Conservation (phyloP, 2,888 invertebrate species). For the Mamestra brassicae region DNA sequence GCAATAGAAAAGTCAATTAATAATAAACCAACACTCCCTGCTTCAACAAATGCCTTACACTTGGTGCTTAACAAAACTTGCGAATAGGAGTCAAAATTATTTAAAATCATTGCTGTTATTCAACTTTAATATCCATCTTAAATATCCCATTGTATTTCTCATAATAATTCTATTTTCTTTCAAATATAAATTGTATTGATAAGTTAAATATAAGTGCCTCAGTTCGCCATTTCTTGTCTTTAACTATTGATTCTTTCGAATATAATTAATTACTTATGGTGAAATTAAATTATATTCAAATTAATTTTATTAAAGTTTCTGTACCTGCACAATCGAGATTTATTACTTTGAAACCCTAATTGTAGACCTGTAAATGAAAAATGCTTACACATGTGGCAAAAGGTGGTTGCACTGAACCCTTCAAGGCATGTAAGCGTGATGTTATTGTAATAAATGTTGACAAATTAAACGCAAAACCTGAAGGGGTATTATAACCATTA, state of each 20-base stretch:
- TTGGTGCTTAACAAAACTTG: constrained; percentile 45
- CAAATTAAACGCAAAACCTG: no score
- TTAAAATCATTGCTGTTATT: constrained; percentile 35
- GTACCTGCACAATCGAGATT: constrained; percentile 60
- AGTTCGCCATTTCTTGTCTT: constrained; percentile 51
- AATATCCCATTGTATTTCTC: constrained; percentile 24
- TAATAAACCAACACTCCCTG: background rate
- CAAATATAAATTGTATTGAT: constrained; percentile 36
- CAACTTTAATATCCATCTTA: constrained; percentile 36
- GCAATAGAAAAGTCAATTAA: constrained; percentile 16
- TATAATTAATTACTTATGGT: constrained; percentile 46
- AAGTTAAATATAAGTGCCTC: constrained; percentile 49
- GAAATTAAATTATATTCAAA: constrained; percentile 43
- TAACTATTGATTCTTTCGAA: constrained; percentile 47
- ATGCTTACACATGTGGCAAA: no score
- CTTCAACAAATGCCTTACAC: constrained; percentile 34
- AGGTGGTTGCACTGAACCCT: background rate
- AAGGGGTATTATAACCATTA: no score
- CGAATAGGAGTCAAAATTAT: constrained; percentile 57
- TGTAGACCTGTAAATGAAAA: no score
- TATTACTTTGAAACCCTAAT: constrained; percentile 11
- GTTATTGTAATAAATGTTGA: no score
- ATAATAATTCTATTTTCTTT: constrained; percentile 34
- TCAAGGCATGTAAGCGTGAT: background rate
- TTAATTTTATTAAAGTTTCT: constrained; percentile 67